Evolutionary conservation across 2,888 invertebrate species (phyloP).

Genomic region (Cantharis flavilabris): DNA sequence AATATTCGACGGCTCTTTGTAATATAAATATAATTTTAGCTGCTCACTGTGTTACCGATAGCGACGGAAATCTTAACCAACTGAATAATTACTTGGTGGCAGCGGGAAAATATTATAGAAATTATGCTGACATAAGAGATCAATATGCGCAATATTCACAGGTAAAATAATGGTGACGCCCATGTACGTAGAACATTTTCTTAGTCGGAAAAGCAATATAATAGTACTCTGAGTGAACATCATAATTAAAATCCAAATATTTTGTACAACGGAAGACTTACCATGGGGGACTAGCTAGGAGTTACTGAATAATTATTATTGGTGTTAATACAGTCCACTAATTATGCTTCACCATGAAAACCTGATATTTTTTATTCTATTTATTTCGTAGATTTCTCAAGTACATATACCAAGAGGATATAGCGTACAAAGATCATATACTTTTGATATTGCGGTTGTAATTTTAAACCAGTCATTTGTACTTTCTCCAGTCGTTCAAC

Average conservation of each 20-base stretch:
- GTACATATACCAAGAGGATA: slow-evolving; percentile 37
- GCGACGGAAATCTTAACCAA: slow-evolving; percentile 19
- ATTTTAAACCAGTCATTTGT: slow-evolving; percentile 42
- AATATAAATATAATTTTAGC: slow-evolving; percentile 32
- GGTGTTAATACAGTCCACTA: too few relatives aligned
- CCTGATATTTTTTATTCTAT: too few relatives aligned
- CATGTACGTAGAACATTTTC: too few relatives aligned
- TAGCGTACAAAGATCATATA: slow-evolving; percentile 32
- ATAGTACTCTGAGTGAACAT: too few relatives aligned
- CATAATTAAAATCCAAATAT: too few relatives aligned
- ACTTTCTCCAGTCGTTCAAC: slow-evolving; percentile 46
- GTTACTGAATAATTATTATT: too few relatives aligned
- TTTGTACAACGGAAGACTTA: too few relatives aligned
- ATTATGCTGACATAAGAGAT: slow-evolving; percentile 40
- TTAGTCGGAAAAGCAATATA: too few relatives aligned
- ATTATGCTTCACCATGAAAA: too few relatives aligned
- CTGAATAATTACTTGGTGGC: slow-evolving; percentile 35
- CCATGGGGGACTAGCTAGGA: too few relatives aligned
- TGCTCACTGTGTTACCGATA: slow-evolving; percentile 46
- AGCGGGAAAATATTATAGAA: slow-evolving; percentile 46
- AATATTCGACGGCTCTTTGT: too few relatives aligned
- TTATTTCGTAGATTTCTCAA: slow-evolving; percentile 32
- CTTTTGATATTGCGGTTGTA: slow-evolving; percentile 49
- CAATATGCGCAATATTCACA: not conserved
- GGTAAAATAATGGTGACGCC: not conserved